Percentiles rank a stretch among this genome's conserved stretches.
phyloP scores from a whole-genome alignment of 2,888 invertebrate genomes.

The Temnothorax unifasciatus region DNA sequence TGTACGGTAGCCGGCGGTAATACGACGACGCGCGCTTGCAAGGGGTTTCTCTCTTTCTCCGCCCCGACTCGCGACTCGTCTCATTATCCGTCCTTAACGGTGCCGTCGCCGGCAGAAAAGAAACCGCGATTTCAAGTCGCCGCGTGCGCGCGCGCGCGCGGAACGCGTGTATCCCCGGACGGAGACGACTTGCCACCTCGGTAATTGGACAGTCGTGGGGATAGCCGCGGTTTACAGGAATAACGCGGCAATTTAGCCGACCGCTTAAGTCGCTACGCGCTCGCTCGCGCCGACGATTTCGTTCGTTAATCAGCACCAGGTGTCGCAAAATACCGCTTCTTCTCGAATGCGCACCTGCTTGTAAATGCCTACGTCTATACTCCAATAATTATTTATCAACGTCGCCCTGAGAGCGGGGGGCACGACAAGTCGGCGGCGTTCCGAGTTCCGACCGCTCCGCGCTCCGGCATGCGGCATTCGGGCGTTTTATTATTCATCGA shows the following conservation, averaged over 20 bases:
- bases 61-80: background rate
- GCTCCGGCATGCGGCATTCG: conserved; percentile 46
- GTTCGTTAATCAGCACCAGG: conserved; percentile 77
- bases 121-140: conserved; percentile 62
- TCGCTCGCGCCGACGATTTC: conserved; percentile 74
- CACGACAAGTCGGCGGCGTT: conserved; percentile 29
- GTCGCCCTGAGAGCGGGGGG: conserved; percentile 65
- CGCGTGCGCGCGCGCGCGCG: conserved; percentile 22
- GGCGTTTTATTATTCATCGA: conserved; percentile 53
- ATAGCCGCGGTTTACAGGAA: conserved; percentile 73
- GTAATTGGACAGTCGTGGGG: conserved; percentile 76
- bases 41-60: conserved; percentile 30
- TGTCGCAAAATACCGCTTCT: conserved; percentile 64
- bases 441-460: conserved; percentile 18
- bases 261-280: conserved; percentile 70
- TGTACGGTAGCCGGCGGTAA: conserved; percentile 1
- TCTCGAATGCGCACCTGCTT: conserved; percentile 69
- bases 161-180: conserved; percentile 67
- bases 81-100: conserved; percentile 73
- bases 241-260: conserved; percentile 76
- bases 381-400: conserved; percentile 75
- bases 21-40: conserved; percentile 2
- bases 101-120: conserved; percentile 56
- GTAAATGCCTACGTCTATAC: conserved; percentile 68
- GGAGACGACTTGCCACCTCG: conserved; percentile 70